Percentiles rank a stretch among this genome's conserved stretches.
phyloP scores from a whole-genome alignment of 37 sponge, comb jelly and placozoan genomes.

The Agelas oroides region DNA sequence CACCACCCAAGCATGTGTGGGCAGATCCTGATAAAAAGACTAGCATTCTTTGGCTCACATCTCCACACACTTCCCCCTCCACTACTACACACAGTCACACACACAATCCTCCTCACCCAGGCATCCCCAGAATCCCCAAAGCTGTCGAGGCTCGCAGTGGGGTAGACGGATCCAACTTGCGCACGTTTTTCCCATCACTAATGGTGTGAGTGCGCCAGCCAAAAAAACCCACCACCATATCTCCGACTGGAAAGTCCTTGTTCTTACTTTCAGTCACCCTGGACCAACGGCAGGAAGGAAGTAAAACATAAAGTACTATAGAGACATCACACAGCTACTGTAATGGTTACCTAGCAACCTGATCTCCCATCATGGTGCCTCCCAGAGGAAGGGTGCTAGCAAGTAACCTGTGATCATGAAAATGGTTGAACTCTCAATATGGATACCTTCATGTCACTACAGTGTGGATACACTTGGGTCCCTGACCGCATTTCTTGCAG shows the following conservation, averaged over 20 bases:
- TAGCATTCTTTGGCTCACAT: too few species aligned
- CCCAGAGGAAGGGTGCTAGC: slow-evolving; percentile 5
- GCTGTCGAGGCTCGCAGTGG: slow-evolving; percentile 41
- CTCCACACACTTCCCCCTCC: too few species aligned
- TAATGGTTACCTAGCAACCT: slow-evolving; percentile 88
- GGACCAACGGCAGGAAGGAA: background rate
- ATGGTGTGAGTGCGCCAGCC: slow-evolving; percentile 74
- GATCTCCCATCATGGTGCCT: slow-evolving; percentile 79
- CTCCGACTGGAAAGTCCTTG: slow-evolving; percentile 65
- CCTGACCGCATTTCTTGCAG: too few species aligned
- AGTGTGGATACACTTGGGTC: too few species aligned
- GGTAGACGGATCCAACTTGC: slow-evolving; percentile 35
- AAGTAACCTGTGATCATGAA: too few species aligned
- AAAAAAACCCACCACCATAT: slow-evolving; percentile 45
- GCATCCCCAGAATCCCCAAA: slow-evolving; percentile 84
- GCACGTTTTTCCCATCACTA: background rate
- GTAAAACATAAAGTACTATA: too few species aligned
- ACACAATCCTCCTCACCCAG: slow-evolving; percentile 60
- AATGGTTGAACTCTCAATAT: too few species aligned
- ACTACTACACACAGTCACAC: too few species aligned
- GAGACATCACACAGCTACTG: background rate
- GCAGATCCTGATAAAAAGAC: too few species aligned
- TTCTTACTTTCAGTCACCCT: slow-evolving; percentile 78
- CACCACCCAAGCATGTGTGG: too few species aligned
- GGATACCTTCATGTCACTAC: too few species aligned